Evolutionary conservation across 2,797 vertebrate genomes (phyloP).

Genomic region (Gymnopithys bicolor): DNA sequence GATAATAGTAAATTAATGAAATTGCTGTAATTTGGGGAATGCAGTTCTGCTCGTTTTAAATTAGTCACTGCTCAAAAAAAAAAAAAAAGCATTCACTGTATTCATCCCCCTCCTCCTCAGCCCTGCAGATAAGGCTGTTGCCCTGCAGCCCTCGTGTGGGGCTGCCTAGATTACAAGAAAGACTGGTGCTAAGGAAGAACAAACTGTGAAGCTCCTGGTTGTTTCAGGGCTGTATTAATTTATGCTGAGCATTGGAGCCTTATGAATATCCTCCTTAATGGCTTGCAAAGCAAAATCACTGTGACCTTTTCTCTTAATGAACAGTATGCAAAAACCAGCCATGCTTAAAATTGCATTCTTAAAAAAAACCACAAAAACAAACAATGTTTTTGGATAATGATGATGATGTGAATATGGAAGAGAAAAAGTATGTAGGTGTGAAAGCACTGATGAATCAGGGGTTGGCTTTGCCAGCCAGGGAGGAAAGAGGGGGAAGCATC

Average conservation of each 20-base stretch:
- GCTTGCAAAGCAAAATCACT: neutral
- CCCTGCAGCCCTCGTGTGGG: neutral
- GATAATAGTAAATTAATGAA: constrained; percentile 48
- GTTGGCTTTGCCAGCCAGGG: neutral
- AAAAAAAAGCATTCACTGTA: neutral
- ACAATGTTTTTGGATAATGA: neutral
- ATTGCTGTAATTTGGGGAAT: neutral
- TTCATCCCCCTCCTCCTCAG: neutral
- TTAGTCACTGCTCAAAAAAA: neutral
- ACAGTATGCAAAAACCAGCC: neutral
- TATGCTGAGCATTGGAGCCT: neutral
- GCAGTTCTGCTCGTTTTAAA: neutral
- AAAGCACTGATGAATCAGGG: neutral
- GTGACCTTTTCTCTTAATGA: constrained; percentile 29
- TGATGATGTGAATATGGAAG: neutral
- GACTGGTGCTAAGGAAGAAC: neutral
- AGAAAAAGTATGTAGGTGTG: neutral
- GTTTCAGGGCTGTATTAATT: neutral
- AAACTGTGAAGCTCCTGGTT: neutral
- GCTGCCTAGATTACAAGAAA: neutral
- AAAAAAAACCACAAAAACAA: neutral
- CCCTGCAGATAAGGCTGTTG: neutral
- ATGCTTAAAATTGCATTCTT: constrained; percentile 12
- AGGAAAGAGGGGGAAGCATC: neutral
- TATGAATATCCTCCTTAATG: neutral